Base-by-base conservation (phyloP, 2,113 vertebrate species). In the Camarhynchus parvulus region DNA sequence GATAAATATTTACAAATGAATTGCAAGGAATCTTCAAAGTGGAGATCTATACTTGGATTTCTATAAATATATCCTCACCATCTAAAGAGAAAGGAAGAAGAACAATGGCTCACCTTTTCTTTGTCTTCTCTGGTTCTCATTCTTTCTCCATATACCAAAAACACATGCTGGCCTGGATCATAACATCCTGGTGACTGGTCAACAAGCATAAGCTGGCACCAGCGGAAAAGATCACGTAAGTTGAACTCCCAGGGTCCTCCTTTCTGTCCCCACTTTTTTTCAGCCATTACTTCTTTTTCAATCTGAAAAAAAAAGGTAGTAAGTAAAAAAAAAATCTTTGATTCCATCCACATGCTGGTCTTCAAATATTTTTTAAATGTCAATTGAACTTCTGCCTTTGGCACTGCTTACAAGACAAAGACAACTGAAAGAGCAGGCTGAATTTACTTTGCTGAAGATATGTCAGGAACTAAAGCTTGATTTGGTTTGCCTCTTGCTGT, bases 241-340 rank as follows among this genome's bases (percentile, higher is more conserved):
- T 99, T 99, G 97, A 99, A 99, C 95, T 99, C 99, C 99, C 99
- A 99, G 13, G 99, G 99, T 64, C 99, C 99, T 93, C 99, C 99
- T 97, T 97, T 99, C 93, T 99, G 99, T 5, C 99, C 99, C 99
- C 99, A 99, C 42, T 94, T 98, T 85, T 98, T 98, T 95, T 99
- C 98, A 83, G 98, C 87, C 74, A 96, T 98, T 84, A 99, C 98
- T 94, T 99, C 99, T 70, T 98, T 97, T 39, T 99, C 98, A 70
- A 99, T 97, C 99, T 99, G 25, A 81, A 72, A 89, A 92, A 87
- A 70, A 55, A 55, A 76, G 33, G 69, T 19, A 95, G 49, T 5
- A 94, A 28, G 53, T 84, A 2, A 59, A 62, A 68, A 59, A 47
- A 46, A 4, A 11, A 13, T 7, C 4, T 42, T 82, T 77, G 61